Evolutionary conservation across 2,888 invertebrate genomes (phyloP), one percentile per base, ranked within the genome.

Genomic region (Cephalotes varians): DNA sequence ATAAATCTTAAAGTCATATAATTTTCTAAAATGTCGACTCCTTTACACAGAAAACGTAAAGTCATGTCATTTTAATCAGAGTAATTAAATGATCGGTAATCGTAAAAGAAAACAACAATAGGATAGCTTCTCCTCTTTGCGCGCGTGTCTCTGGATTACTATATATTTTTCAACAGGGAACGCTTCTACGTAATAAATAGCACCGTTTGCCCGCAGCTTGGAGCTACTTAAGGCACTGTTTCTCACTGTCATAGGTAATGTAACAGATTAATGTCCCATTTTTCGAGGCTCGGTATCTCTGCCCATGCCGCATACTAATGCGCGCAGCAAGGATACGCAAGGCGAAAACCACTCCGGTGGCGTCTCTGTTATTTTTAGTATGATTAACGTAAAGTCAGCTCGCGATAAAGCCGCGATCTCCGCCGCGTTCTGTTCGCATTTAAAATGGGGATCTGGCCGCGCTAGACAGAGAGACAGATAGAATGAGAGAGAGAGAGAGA

Each of bases 181-280:
- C 62, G 71, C 80, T 74, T 60, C 81, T 65, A 72, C 72, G 72
- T 88, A 85, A 90, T 85, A 90, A 90, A 90, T 90, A 86, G 90
- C 84, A 77, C 86, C 86, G 90, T 85, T 90, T 84, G 88, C 84
- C 81, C 69, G 73, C 77, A 80, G 88, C 90, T 82, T 49, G 86
- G 51, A 85, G 86, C 86, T 87, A 90, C 90, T 90, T 88, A 88
- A 88, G 87, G 85, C 81, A 85, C 86, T 85, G 85, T 90, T 90
- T 88, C 87, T 90, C 90, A 90, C 85, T 90, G 90, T 90, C 90
- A 81, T 86, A 81, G 83, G 86, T 90, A 90, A 90, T 90, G 86
- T 90, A 87, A 90, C 85, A 87, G 90, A 90, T 90, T 90, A 90
- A 90, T 87, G 87, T 86, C 82, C 88, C 90, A 90, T 90, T 90